These are phyloP conservation scores for Catotricha subobsoleta DNA, from an alignment of 2,888 invertebrate species.

Conservation along the genomic window DNA sequence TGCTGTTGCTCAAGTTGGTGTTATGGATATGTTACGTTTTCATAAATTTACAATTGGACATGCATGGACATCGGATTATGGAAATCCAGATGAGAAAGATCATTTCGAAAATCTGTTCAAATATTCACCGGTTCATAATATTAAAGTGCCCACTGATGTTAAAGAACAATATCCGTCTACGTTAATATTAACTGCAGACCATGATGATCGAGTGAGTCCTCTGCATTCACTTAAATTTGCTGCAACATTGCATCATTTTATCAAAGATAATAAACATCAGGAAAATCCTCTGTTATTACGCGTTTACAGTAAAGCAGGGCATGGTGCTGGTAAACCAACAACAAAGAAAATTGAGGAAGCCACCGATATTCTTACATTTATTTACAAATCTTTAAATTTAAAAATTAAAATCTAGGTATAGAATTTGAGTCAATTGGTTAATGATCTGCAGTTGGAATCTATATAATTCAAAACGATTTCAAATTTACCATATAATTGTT, in stretches of 20 bases:
- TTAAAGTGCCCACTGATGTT: conserved; percentile 42
- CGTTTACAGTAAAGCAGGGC: conserved; percentile 91
- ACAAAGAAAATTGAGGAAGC: conserved; percentile 89
- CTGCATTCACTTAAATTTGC: conserved; percentile 91
- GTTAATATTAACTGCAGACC: conserved; percentile 88
- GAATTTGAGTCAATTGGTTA: no score
- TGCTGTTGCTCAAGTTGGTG: conserved; percentile 86
- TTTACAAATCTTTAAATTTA: conserved; percentile 22
- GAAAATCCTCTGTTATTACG: conserved; percentile 72
- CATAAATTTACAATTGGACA: conserved; percentile 97
- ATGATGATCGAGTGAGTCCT: conserved; percentile 96
- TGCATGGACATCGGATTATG: conserved; percentile 93
- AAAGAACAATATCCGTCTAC: conserved; percentile 72
- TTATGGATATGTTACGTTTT: conserved; percentile 92
- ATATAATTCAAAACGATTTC: no score
- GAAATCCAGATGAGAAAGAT: conserved; percentile 67
- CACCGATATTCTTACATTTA: conserved; percentile 57
- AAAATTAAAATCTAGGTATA: no score
- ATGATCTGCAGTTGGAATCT: no score
- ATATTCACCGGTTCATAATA: conserved; percentile 90
- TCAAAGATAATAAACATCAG: conserved; percentile 45
- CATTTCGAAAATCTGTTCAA: conserved; percentile 72
- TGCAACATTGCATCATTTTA: conserved; percentile 67
- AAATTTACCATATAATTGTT: no score
- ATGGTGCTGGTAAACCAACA: conserved; percentile 93